A percentile compares a stretch with the other conserved stretches of the same genome.
Conservation (phyloP, 2,797 vertebrate species). For the Pogoniulus pusillus region DNA sequence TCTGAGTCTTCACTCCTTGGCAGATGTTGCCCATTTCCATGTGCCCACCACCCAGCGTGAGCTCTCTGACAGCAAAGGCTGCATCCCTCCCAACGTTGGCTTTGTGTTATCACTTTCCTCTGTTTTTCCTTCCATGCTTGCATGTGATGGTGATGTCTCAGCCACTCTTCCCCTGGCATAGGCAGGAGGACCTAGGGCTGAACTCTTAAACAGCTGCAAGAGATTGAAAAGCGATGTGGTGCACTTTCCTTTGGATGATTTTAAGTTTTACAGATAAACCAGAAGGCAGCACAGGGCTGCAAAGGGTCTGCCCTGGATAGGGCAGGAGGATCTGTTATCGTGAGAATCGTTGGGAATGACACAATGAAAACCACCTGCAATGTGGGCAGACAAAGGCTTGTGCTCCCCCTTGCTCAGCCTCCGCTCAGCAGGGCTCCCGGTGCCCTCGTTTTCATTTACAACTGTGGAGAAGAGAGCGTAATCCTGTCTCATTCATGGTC, state of each 20-base stretch:
- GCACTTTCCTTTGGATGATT: not conserved
- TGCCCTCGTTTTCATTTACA: not conserved
- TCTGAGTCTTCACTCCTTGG: accelerated
- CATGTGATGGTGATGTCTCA: not conserved
- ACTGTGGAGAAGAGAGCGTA: not conserved
- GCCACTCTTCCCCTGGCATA: accelerated
- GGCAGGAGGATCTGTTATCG: not conserved
- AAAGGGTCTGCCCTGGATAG: not conserved
- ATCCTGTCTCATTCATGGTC: slow-evolving; percentile 4
- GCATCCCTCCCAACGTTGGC: not conserved
- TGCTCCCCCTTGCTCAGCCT: not conserved
- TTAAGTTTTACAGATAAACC: not conserved
- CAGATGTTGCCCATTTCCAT: accelerated
- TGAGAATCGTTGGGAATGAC: accelerated
- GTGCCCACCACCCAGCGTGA: accelerated
- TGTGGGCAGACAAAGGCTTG: not conserved
- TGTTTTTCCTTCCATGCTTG: accelerated
- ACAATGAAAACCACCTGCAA: not conserved
- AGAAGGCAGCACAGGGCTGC: accelerated
- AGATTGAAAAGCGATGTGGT: not conserved
- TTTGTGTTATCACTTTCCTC: not conserved
- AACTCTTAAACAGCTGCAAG: accelerated
- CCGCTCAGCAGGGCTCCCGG: not conserved
- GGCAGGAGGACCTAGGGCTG: not conserved
- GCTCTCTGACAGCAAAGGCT: not conserved